Conservation (phyloP, 2,797 vertebrate species). For the Girardinus metallicus region DNA sequence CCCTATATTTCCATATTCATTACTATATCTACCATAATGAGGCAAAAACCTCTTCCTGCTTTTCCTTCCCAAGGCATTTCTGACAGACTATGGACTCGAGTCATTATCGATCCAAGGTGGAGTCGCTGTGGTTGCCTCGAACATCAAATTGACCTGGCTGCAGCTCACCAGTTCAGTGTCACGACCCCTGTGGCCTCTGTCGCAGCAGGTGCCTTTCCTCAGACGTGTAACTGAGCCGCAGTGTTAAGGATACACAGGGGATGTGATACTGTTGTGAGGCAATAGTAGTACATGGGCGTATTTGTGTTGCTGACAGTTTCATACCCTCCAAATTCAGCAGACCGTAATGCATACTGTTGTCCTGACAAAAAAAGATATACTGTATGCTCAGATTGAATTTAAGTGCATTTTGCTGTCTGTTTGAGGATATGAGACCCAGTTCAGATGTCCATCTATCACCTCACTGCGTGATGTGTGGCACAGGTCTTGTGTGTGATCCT, state of each 20-base stretch:
- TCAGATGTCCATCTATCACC: constrained; percentile 65
- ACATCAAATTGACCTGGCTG: constrained; percentile 59
- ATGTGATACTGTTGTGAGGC: constrained; percentile 57
- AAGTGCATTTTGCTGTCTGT: constrained; percentile 7
- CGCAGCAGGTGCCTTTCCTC: constrained; percentile 59
- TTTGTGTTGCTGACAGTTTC: constrained; percentile 53
- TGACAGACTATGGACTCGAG: constrained; percentile 47
- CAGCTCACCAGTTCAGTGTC: constrained; percentile 52
- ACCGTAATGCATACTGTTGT: constrained; percentile 31
- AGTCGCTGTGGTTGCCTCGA: constrained; percentile 41
- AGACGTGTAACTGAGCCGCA: constrained; percentile 45
- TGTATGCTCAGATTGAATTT: constrained; percentile 23
- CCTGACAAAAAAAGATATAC: constrained; percentile 22
- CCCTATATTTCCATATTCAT: background rate
- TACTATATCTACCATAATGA: background rate
- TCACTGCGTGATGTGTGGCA: constrained; percentile 52
- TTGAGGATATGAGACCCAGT: constrained; percentile 17
- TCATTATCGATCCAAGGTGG: constrained; percentile 54
- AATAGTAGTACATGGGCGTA: constrained; percentile 42
- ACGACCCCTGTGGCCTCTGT: constrained; percentile 39
- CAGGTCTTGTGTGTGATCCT: constrained; percentile 50
- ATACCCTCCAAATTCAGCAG: constrained; percentile 32
- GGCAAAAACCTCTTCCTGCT: constrained; percentile 7
- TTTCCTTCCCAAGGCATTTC: constrained; percentile 7
- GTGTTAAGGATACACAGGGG: constrained; percentile 38